phyloP scores from a whole-genome alignment of 2,797 vertebrate genomes.

The Mastacembelus armatus region DNA sequence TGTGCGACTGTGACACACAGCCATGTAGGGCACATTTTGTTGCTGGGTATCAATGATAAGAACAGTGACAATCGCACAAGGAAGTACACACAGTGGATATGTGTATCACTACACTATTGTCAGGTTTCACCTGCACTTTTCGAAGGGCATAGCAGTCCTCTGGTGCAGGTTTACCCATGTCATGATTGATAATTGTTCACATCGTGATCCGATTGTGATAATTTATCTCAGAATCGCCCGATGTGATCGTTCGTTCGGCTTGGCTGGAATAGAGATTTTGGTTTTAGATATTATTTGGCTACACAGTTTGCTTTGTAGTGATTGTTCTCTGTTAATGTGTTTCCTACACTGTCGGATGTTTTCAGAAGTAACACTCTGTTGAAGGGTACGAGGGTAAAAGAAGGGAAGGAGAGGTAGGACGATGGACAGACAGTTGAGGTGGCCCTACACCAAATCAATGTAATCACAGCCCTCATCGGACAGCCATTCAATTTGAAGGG shows the following conservation, averaged over 20 bases:
- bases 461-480: conserved; percentile 81
- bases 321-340: conserved; percentile 37
- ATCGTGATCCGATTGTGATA: too few species aligned
- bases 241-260: too few species aligned
- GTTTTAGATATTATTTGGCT: too few species aligned
- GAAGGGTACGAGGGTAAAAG: conserved; percentile 45
- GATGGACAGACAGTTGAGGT: conserved; percentile 63
- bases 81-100: neutral
- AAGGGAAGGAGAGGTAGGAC: conserved; percentile 18
- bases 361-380: too few species aligned
- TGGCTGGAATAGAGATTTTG: too few species aligned
- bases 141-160: too few species aligned
- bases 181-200: too few species aligned
- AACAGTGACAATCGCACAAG: conserved; percentile 47
- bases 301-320: conserved; percentile 4
- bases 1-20: conserved; percentile 34
- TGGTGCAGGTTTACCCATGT: too few species aligned
- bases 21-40: conserved; percentile 62
- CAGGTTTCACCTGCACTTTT: too few species aligned
- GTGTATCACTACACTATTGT: neutral
- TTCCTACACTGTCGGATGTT: conserved; percentile 44
- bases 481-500: conserved; percentile 70
- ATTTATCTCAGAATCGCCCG: too few species aligned
- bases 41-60: conserved; percentile 50
- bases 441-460: conserved; percentile 82